These are phyloP conservation scores for Trachythela sp. DNA, from an alignment of 64 coral and sea anemone genomes.

Conservation along the genomic window DNA sequence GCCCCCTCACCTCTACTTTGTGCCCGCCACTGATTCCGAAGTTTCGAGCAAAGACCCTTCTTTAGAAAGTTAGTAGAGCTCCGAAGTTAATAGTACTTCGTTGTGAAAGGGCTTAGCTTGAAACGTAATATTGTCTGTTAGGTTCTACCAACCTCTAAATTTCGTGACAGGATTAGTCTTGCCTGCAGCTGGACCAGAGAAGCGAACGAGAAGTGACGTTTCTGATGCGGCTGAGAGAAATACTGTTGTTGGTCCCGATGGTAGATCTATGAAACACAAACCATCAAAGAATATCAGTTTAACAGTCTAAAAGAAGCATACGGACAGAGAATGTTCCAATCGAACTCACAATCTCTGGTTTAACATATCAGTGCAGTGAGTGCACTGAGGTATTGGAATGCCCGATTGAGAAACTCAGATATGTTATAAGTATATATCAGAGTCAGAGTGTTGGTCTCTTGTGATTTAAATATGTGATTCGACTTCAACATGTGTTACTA, in stretches of 20 bases:
- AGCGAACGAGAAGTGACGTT: slow-evolving; percentile 78
- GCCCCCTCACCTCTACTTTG: too few species aligned
- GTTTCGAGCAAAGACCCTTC: too few species aligned
- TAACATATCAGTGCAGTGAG: too few species aligned
- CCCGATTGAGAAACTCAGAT: too few species aligned
- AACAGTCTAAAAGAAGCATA: not conserved
- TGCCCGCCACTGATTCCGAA: too few species aligned
- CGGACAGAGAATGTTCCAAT: not conserved
- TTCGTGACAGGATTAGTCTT: slow-evolving; percentile 66
- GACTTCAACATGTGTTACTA: too few species aligned
- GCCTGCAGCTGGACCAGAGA: slow-evolving; percentile 52
- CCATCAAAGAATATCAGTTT: not conserved
- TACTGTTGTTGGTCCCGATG: slow-evolving; percentile 64
- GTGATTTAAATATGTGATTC: too few species aligned
- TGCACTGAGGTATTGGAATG: too few species aligned
- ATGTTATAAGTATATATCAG: too few species aligned
- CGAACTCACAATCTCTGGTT: too few species aligned
- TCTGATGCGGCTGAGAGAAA: slow-evolving; percentile 85
- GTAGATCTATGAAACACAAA: slow-evolving; percentile 44
- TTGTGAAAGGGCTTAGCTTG: not conserved
- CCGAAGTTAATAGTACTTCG: not conserved
- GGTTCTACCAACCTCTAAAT: slow-evolving; percentile 75
- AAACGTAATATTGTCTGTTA: not conserved
- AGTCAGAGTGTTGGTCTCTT: too few species aligned
- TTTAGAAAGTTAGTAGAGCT: too few species aligned